A percentile compares a stretch with the other conserved stretches of the same genome.
Conservation (phyloP, 2,113 vertebrate genomes). For the Illadopsis cleaveri region DNA sequence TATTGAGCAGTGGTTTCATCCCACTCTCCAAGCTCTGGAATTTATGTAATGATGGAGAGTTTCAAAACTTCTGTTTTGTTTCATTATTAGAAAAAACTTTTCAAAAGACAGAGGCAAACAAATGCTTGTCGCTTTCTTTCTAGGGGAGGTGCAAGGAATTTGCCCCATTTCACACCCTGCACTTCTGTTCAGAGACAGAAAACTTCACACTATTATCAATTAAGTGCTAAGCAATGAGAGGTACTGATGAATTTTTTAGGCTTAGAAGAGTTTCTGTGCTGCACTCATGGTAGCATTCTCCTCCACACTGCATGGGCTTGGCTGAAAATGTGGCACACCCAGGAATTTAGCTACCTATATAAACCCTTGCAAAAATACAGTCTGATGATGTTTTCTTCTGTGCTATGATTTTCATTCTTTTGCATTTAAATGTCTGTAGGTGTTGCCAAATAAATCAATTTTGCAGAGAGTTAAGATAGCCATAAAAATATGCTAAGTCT, state of each 20-base stretch:
- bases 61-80: neutral
- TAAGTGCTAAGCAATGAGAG: neutral
- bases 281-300: neutral
- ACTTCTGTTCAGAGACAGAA: neutral
- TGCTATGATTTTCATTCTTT: neutral
- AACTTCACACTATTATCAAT: neutral
- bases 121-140: rapidly evolving
- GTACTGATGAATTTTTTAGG: neutral
- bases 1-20: neutral
- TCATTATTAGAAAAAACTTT: neutral
- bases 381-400: neutral
- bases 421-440: neutral
- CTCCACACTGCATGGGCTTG: rapidly evolving
- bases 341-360: neutral
- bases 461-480: neutral
- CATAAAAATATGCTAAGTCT: neutral
- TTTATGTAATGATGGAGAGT: neutral
- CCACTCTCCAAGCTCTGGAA: neutral
- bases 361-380: neutral
- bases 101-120: neutral
- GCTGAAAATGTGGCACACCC: neutral
- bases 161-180: neutral
- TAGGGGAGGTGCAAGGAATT: neutral
- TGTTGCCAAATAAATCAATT: neutral
- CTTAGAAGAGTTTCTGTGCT: neutral